Conservation (phyloP, 1,140 invertebrate species). For the Physella acuta region DNA sequence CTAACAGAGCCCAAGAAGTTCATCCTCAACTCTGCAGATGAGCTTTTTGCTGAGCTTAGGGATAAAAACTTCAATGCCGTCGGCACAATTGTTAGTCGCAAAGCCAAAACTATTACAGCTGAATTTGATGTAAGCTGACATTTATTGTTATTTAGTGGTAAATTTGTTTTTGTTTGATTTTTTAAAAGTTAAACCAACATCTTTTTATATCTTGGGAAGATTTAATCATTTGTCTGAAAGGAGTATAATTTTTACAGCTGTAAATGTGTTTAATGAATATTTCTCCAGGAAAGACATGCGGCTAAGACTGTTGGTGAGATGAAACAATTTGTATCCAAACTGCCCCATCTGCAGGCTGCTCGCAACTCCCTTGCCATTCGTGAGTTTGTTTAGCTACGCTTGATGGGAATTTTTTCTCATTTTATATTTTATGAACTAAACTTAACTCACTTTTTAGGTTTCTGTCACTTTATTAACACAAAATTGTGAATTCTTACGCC, state of each 20-base stretch:
- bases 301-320: slow-evolving; percentile 90
- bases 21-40: slow-evolving; percentile 86
- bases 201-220: background rate
- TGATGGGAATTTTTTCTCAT: too few species aligned
- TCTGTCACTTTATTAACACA: too few species aligned
- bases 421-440: too few species aligned
- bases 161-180: background rate
- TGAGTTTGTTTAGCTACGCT: too few species aligned
- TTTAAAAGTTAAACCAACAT: background rate
- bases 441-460: too few species aligned
- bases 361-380: slow-evolving; percentile 79
- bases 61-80: slow-evolving; percentile 94
- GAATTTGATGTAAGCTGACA: slow-evolving; percentile 74
- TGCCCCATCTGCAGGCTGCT: slow-evolving; percentile 85
- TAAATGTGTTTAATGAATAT: background rate
- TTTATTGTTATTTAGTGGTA: background rate
- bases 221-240: background rate
- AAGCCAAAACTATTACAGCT: slow-evolving; percentile 80
- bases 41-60: slow-evolving; percentile 81
- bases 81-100: slow-evolving; percentile 79
- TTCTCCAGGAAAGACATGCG: slow-evolving; percentile 70
- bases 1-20: slow-evolving; percentile 78
- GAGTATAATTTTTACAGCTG: background rate
- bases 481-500: too few species aligned
- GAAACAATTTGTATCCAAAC: slow-evolving; percentile 86